Percentiles rank a stretch among this genome's conserved stretches.
phyloP scores from a whole-genome alignment of 1,140 invertebrate genomes.

The Babylonia areolata region DNA sequence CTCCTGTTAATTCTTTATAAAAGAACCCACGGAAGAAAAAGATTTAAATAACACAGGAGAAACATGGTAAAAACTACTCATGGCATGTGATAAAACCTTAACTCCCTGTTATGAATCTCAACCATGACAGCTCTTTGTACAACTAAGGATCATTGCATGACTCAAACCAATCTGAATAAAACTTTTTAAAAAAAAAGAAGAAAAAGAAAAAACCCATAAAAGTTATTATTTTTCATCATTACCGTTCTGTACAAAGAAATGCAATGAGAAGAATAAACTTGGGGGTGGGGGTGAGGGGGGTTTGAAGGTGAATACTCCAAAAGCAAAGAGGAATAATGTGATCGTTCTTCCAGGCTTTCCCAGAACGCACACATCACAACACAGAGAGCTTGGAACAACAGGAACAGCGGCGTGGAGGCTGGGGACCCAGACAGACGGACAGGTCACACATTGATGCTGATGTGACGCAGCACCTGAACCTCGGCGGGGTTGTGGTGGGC shows the following conservation, averaged over 20 bases:
- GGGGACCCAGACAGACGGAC: not conserved
- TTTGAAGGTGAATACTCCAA: not conserved
- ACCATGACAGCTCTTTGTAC: no score
- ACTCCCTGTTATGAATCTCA: no score
- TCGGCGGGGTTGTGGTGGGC: constrained; percentile 73
- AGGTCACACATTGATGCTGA: constrained; percentile 66
- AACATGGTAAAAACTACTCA: no score
- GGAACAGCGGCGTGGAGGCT: no score
- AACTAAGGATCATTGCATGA: no score
- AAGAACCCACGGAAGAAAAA: no score
- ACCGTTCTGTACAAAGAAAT: not conserved
- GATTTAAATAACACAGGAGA: no score
- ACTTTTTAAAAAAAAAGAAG: no score
- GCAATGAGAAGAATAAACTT: not conserved
- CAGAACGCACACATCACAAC: not conserved
- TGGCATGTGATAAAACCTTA: no score
- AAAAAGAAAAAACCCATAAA: not conserved
- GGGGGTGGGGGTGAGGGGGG: no score
- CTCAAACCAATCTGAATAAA: not conserved
- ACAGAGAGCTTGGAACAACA: not conserved
- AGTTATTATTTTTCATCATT: no score
- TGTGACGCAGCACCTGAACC: constrained; percentile 70
- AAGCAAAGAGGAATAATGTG: not conserved
- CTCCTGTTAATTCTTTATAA: no score
- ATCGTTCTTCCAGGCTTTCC: not conserved